Evolutionary conservation across 2,113 vertebrate genomes (phyloP).

Genomic region (Scalopus aquaticus): DNA sequence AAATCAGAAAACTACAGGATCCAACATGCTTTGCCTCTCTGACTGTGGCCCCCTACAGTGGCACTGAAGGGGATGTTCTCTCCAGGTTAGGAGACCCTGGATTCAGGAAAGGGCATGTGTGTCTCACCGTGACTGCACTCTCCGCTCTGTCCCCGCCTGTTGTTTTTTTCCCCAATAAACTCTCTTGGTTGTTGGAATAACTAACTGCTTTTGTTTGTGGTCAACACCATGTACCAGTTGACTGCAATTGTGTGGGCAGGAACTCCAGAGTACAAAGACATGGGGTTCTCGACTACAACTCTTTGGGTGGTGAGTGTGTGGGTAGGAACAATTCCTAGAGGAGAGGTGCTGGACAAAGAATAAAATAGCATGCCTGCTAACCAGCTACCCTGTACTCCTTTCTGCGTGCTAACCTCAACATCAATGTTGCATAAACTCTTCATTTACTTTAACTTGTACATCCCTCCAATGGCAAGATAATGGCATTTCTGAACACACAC

Average conservation of each 20-base stretch:
- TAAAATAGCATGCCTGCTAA: background rate
- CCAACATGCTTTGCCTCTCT: background rate
- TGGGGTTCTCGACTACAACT: background rate
- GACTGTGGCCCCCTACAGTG: background rate
- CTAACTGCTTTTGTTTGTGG: background rate
- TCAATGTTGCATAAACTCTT: background rate
- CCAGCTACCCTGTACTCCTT: background rate
- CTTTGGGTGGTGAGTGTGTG: accelerated
- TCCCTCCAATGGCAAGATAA: background rate
- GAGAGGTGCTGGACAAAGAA: background rate
- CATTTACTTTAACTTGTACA: background rate
- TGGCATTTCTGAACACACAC: background rate
- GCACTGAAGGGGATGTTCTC: background rate
- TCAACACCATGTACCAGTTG: background rate
- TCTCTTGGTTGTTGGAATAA: background rate
- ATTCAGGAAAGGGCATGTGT: background rate
- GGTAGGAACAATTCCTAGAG: background rate
- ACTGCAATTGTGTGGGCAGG: background rate
- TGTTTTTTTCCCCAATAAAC: background rate
- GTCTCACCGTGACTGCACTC: background rate
- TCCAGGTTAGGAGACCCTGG: background rate
- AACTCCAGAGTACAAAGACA: background rate
- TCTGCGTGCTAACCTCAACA: background rate
- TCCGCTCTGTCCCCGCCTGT: background rate
- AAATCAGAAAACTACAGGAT: background rate